These are phyloP conservation scores for Manis pentadactyla DNA, from an alignment of 2,797 vertebrate genomes.

Conservation along the genomic window DNA sequence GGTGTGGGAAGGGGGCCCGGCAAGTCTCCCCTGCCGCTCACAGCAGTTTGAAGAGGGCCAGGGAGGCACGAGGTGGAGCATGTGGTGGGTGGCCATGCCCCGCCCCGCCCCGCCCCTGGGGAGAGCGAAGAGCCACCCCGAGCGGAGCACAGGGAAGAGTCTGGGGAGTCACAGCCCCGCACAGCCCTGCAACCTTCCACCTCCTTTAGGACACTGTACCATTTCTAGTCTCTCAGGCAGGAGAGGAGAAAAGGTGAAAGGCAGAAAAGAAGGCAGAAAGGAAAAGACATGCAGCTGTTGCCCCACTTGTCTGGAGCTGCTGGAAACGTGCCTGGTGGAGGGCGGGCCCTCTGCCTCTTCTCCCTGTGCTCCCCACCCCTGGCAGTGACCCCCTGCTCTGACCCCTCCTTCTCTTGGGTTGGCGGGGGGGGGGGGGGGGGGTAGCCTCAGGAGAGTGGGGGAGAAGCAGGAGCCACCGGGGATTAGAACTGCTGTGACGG, in stretches of 20 bases:
- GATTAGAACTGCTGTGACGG: slow-evolving; percentile 62
- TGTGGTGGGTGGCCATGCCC: neutral
- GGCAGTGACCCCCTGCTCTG: neutral
- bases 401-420: neutral
- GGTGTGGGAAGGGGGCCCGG: neutral
- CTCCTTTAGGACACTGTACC: neutral
- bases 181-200: neutral
- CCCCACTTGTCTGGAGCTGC: neutral
- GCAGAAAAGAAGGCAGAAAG: neutral
- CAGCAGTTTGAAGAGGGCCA: neutral
- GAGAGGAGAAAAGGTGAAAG: neutral
- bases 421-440: too few relatives aligned
- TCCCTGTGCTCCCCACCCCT: fast-evolving
- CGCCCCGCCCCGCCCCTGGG: neutral
- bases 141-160: neutral
- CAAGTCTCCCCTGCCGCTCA: neutral
- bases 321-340: neutral
- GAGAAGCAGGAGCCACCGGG: neutral
- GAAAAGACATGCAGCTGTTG: neutral
- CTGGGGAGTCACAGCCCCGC: neutral
- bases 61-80: neutral
- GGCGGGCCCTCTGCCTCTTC: neutral
- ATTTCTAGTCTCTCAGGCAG: neutral
- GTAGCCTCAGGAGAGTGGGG: neutral
- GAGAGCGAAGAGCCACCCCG: neutral